Evolutionary conservation across 2,888 invertebrate species (phyloP), one percentile per base, ranked within the genome.

Genomic region (Acleris literana): DNA sequence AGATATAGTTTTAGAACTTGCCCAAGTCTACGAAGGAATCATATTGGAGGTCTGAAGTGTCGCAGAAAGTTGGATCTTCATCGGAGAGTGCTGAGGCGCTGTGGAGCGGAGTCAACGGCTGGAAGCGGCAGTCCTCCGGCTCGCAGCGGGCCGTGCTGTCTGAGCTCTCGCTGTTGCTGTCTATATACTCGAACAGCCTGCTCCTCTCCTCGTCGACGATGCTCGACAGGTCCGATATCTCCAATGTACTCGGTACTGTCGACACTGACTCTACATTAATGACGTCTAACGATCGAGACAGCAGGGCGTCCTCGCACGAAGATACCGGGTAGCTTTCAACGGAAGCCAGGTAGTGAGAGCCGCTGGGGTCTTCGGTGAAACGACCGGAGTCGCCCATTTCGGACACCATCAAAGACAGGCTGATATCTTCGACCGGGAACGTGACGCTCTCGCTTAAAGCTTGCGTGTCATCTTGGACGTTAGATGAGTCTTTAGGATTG

Each of bases 11-110:
- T 80, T 72, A 93, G 82, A 93, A 93, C 75, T 92, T 91, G 67
- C 93, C 93, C 91, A 93, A 92, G 79, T 93, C 93, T 78, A 93
- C 87, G 78, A 91, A 91, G 71, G 93, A 93, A 76, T 93, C 93
- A 72, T 93, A 93, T 72, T 93, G 93, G 56, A 91, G 76, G 71
- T 93, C 93, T 70, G 85, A 87, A 74, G 80, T 80, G 71, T 90
- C 91, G 67, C 83, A 84, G 44, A 85, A 72, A 44, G 81, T 75
- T 22, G 79, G 76, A 58, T 87, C 87, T n/a, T 86, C 86, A 25
- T 79, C 78, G 16, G 73, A 66, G 52, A 56, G 76, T 72, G 33
- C 33, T 9, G 33, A 33, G 65, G 68, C 68, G 66, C 73, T 33
- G 33, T 9, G 33, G 46, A 76, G 58, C 56, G 80, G 76, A 43